phyloP scores from a whole-genome alignment of 2,113 vertebrate species.

The Helogale parvula region DNA sequence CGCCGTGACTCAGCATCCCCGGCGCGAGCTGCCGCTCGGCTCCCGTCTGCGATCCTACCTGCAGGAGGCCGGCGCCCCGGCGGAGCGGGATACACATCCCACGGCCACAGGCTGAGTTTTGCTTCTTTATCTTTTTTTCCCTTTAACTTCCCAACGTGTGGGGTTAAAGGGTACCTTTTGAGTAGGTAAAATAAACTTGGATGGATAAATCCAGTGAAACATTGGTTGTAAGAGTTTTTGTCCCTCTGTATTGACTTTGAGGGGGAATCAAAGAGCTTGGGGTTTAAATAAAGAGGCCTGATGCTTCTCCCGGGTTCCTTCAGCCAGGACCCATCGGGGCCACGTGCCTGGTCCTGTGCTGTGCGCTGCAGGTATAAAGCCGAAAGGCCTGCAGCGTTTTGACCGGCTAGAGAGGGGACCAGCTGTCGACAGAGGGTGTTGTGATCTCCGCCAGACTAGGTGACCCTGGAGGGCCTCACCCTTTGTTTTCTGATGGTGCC shows the following conservation, averaged over 20 bases:
- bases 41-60: background rate
- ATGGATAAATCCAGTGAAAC: background rate
- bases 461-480: background rate
- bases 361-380: background rate
- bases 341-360: background rate
- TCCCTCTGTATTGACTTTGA: background rate
- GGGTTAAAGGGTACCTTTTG: background rate
- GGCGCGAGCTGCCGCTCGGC: background rate
- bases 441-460: fast-evolving
- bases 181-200: background rate
- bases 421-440: background rate
- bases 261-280: background rate
- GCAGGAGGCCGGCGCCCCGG: background rate
- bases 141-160: background rate
- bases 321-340: background rate
- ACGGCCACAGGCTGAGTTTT: background rate
- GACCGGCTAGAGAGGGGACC: background rate
- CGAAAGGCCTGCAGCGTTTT: background rate
- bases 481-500: background rate
- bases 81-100: background rate
- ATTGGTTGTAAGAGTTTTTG: background rate
- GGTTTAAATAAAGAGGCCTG: background rate
- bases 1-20: background rate
- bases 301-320: background rate
- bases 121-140: too few species aligned